Evolutionary conservation across 2,888 invertebrate genomes (phyloP).

Genomic region (Caenorhabditis plicata): DNA sequence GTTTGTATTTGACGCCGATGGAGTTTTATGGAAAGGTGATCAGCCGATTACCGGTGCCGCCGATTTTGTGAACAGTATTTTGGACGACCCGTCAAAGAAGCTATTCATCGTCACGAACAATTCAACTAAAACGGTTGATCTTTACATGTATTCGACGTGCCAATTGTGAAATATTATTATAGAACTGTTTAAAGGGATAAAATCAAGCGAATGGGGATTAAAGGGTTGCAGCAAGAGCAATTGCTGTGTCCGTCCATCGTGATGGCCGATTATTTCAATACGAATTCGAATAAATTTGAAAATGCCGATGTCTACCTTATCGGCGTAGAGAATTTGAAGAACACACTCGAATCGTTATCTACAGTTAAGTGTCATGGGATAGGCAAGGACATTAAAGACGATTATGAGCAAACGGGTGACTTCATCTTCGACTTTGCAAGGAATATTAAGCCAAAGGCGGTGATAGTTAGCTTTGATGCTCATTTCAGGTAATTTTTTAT

Average conservation of each 20-base stretch:
- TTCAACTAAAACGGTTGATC: constrained; percentile 79
- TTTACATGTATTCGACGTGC: constrained; percentile 71
- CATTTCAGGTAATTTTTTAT: constrained; percentile 70
- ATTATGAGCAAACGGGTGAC: constrained; percentile 30
- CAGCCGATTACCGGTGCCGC: constrained; percentile 52
- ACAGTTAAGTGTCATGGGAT: constrained; percentile 49
- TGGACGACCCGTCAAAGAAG: constrained; percentile 72
- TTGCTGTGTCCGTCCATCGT: constrained; percentile 55
- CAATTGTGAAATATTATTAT: background rate
- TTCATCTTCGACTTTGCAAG: constrained; percentile 37
- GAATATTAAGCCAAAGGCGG: constrained; percentile 75
- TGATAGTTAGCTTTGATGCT: constrained; percentile 89
- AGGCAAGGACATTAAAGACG: constrained; percentile 37
- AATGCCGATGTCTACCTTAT: constrained; percentile 41
- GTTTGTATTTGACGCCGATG: constrained; percentile 62
- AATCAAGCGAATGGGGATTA: constrained; percentile 42
- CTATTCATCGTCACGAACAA: constrained; percentile 88
- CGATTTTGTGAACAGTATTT: constrained; percentile 45
- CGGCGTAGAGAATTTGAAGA: constrained; percentile 46
- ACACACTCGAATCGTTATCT: constrained; percentile 29
- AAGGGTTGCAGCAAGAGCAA: constrained; percentile 29
- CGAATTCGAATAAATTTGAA: constrained; percentile 17
- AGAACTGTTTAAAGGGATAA: constrained; percentile 71
- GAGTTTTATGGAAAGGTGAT: constrained; percentile 60
- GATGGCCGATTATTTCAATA: constrained; percentile 40